Base-by-base conservation (phyloP, 2,113 vertebrate species). In the Nymphicus hollandicus region DNA sequence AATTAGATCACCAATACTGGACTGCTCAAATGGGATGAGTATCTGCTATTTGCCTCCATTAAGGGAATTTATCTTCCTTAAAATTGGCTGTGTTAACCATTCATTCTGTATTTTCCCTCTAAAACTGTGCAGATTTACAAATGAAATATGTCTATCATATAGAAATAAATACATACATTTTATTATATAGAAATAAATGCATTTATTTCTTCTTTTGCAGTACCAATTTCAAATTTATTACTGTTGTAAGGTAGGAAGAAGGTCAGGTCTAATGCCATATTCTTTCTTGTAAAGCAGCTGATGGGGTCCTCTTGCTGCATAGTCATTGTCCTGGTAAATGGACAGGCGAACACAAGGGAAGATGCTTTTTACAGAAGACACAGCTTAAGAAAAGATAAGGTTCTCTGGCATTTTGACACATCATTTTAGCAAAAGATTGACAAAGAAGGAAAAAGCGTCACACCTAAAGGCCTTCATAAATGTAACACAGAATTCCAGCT, bases 21-120 rank as follows among this genome's bases (percentile, higher is more conserved):
- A n/a, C 74, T 66, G 37, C 1, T 84, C 83, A 63, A 56, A 86
- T 4, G 28, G 52, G 84, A 81, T 56, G 60, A 91, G 37, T 83
- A 91, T 76, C 96, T 80, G 69, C 80, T 58, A n/a, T 79, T 94
- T 0, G 0, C 61, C 47, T 68, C 87, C 61, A 66, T 76, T 76
- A 91, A 47, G 44, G 74, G 87, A 82, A 92, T 84, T 31, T 80
- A 73, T 87, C 68, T 91, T 84, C 86, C 77, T 91, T 72, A 80
- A 87, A 89, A 89, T 1, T 15, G 31, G 11, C 61, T n/a, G 31
- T 29, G 63, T 68, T 93, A 90, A 95, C 64, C 81, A 66, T n/a
- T 63, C 88, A 17, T 63, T 86, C 64, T 61, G 64, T 58, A 41
- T 65, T 68, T 50, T 69, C 39, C n/a, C 52, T 73, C 41, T 49